Evolutionary conservation across 2,113 vertebrate genomes (phyloP).

Genomic region (Redunca redunca): DNA sequence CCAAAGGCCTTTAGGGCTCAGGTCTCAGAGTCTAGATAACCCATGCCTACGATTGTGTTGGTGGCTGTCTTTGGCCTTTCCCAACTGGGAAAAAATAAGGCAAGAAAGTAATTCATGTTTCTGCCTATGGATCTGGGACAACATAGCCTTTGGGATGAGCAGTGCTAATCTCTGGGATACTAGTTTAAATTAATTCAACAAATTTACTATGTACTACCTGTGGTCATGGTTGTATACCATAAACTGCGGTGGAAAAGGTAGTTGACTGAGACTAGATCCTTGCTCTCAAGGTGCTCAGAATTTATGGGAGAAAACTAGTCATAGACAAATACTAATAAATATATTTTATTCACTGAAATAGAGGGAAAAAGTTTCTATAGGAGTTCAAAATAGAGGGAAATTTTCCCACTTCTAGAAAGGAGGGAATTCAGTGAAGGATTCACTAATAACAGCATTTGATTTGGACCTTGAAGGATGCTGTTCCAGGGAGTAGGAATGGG

Average conservation of each 20-base stretch:
- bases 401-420: conserved; percentile 20
- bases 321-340: background rate
- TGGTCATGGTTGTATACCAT: background rate
- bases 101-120: background rate
- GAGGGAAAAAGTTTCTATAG: background rate
- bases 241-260: background rate
- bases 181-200: conserved; percentile 1
- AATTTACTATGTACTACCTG: background rate
- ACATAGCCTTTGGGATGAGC: background rate
- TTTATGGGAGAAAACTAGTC: background rate
- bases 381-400: background rate
- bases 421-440: background rate
- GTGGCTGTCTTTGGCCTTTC: background rate
- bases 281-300: background rate
- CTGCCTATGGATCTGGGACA: background rate
- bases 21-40: conserved; percentile 15
- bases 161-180: background rate
- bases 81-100: background rate
- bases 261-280: background rate
- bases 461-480: background rate
- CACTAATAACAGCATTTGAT: background rate
- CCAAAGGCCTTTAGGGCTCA: background rate
- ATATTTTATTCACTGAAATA: background rate
- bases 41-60: background rate
- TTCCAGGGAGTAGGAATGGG: background rate